Evolutionary conservation across 2,888 invertebrate genomes (phyloP).

Genomic region (Scrobipalpa costella): DNA sequence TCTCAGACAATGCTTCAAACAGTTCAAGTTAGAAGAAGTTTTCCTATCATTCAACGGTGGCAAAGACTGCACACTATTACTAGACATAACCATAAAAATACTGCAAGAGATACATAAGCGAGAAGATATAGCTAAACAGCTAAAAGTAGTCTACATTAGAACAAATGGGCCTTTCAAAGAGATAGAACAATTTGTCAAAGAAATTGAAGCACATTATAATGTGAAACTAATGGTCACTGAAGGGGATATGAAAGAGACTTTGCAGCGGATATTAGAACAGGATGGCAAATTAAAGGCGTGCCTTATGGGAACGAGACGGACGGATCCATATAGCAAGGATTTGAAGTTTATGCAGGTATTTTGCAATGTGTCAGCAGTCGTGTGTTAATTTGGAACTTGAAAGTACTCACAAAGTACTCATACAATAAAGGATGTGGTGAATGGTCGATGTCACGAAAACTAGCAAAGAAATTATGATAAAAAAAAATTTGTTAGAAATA

Average conservation of each 20-base stretch:
- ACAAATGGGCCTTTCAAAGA: conserved; percentile 91
- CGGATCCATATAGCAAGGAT: conserved; percentile 90
- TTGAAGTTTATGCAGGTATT: conserved; percentile 86
- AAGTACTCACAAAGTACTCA: too few relatives aligned
- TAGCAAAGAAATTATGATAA: too few relatives aligned
- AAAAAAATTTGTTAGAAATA: too few relatives aligned
- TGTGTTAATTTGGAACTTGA: neutral
- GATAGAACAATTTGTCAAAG: conserved; percentile 90
- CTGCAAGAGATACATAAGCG: conserved; percentile 53
- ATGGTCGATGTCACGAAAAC: too few relatives aligned
- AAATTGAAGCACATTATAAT: conserved; percentile 86
- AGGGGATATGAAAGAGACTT: conserved; percentile 86
- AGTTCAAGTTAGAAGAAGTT: conserved; percentile 86
- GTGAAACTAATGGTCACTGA: conserved; percentile 85
- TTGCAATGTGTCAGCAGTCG: neutral
- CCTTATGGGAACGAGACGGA: conserved; percentile 94
- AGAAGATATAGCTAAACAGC: conserved; percentile 61
- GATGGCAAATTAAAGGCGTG: conserved; percentile 87
- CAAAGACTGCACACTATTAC: conserved; percentile 97
- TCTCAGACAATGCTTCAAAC: conserved; percentile 81
- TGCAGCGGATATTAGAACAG: conserved; percentile 82
- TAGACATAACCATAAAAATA: conserved; percentile 74
- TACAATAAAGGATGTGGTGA: too few relatives aligned
- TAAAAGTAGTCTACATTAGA: conserved; percentile 90
- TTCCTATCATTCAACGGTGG: conserved; percentile 98